These are phyloP conservation scores for Mohoua ochrocephala DNA, from an alignment of 2,113 vertebrate genomes.

Conservation along the genomic window DNA sequence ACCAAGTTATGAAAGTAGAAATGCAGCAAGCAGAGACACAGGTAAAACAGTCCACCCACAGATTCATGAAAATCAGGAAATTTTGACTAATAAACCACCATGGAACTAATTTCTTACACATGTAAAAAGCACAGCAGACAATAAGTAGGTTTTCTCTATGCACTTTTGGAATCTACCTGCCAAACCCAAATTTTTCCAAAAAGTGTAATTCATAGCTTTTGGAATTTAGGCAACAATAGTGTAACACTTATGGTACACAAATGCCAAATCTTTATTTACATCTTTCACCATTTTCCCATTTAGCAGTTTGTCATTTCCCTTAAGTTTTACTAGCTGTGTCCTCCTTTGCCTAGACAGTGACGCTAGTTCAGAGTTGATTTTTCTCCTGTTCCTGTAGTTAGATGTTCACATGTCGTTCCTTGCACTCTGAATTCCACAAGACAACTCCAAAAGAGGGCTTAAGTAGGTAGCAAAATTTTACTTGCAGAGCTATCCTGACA, in stretches of 20 bases:
- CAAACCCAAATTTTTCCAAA: neutral
- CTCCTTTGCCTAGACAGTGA: neutral
- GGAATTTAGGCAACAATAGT: neutral
- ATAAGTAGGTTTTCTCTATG: neutral
- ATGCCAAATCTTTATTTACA: neutral
- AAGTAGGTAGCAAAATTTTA: neutral
- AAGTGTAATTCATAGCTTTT: neutral
- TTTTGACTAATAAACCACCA: neutral
- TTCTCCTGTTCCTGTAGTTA: neutral
- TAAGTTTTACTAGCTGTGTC: neutral
- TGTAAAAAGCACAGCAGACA: neutral
- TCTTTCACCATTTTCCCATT: neutral
- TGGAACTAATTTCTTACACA: neutral
- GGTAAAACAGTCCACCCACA: neutral
- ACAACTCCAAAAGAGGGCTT: neutral
- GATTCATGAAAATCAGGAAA: neutral
- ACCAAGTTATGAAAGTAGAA: neutral
- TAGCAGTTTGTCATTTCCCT: neutral
- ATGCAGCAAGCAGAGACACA: neutral
- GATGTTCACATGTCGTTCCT: neutral
- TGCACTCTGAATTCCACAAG: neutral
- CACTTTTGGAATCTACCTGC: neutral
- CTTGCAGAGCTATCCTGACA: neutral
- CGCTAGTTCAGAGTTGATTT: neutral
- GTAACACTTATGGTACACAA: neutral